A percentile compares a stretch with the other conserved stretches of the same genome.
Conservation (phyloP, 2,888 invertebrate species). For the Tryphoninae sp. region DNA sequence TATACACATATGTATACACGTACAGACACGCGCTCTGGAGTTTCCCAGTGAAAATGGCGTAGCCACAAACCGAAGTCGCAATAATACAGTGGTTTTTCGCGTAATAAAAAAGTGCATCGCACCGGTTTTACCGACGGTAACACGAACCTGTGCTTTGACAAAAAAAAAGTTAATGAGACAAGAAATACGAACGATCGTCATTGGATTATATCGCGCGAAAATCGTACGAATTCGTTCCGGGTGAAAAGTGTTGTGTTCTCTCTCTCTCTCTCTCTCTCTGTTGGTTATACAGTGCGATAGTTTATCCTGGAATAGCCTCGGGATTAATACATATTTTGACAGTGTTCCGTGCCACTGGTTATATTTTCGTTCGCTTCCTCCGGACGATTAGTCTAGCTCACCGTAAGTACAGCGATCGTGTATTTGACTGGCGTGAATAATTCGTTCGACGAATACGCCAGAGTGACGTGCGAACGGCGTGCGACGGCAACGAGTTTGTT, state of each 20-base stretch:
- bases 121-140: background rate
- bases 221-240: conserved; percentile 7
- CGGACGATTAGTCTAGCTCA: background rate
- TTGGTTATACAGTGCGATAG: conserved; percentile 33
- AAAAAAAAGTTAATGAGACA: background rate
- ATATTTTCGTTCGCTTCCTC: background rate
- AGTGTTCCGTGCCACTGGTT: conserved; percentile 55
- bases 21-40: conserved; percentile 44
- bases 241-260: conserved; percentile 10
- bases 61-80: conserved; percentile 58
- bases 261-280: conserved; percentile 8
- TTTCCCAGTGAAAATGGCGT: conserved; percentile 75
- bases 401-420: background rate
- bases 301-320: conserved; percentile 27
- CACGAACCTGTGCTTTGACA: background rate
- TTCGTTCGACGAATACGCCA: conserved; percentile 29
- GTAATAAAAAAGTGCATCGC: conserved; percentile 6
- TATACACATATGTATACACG: conserved; percentile 12
- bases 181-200: background rate
- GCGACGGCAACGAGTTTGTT: background rate
- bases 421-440: background rate
- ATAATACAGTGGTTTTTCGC: conserved; percentile 40
- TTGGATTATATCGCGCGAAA: background rate
- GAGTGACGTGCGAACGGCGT: conserved; percentile 11
- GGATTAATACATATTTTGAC: conserved; percentile 59